These are phyloP conservation scores for Coleophora deauratella DNA, from an alignment of 2,888 invertebrate species.

Conservation along the genomic window DNA sequence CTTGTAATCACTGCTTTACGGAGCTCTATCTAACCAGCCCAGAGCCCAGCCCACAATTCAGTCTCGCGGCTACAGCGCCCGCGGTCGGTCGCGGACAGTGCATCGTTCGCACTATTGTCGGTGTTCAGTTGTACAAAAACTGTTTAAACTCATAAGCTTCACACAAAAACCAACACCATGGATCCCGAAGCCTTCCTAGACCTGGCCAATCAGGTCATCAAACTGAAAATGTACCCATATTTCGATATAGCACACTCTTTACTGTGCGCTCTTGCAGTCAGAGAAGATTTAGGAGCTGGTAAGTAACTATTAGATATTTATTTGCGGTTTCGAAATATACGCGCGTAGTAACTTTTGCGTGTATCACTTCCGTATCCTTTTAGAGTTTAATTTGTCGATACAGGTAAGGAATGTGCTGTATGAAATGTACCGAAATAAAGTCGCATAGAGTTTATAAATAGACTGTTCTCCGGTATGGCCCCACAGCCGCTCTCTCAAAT, in stretches of 20 bases:
- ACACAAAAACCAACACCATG: conserved; percentile 73
- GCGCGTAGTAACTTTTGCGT: conserved; percentile 27
- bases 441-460: conserved; percentile 60
- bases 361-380: conserved; percentile 35
- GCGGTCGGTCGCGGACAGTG: conserved; percentile 60
- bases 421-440: conserved; percentile 56
- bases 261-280: conserved; percentile 93
- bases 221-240: conserved; percentile 99
- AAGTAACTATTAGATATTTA: conserved; percentile 54
- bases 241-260: conserved; percentile 99
- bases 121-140: conserved; percentile 61
- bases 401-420: conserved; percentile 23
- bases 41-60: too few species aligned
- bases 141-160: conserved; percentile 27
- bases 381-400: conserved; percentile 18
- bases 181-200: conserved; percentile 98
- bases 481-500: conserved; percentile 14
- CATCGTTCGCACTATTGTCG: conserved; percentile 55
- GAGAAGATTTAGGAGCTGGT: conserved; percentile 96
- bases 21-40: too few species aligned
- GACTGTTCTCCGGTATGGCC: conserved; percentile 38
- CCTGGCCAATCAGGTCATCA: conserved; percentile 98
- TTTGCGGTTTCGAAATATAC: conserved; percentile 31
- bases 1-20: too few species aligned
- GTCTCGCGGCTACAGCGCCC: conserved; percentile 68